A percentile compares a stretch with the other conserved stretches of the same genome.
Conservation (phyloP, 2,113 vertebrate genomes). For the Micromys minutus region DNA sequence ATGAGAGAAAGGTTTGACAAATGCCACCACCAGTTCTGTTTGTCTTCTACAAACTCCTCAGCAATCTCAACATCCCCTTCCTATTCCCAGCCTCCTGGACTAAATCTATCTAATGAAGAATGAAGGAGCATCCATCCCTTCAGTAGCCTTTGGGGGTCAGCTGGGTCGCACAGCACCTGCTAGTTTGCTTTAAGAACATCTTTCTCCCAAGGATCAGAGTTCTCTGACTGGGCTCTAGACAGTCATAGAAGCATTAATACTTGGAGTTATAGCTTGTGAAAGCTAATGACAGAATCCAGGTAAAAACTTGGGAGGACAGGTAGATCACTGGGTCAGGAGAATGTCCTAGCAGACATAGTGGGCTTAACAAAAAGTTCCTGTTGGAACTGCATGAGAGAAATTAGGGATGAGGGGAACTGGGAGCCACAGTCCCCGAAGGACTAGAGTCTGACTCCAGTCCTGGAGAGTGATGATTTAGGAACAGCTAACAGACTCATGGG, state of each 20-base stretch:
- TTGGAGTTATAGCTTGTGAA: background rate
- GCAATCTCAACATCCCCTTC: background rate
- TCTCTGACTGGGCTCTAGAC: background rate
- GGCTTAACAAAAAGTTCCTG: background rate
- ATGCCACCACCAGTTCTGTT: background rate
- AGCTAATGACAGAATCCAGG: background rate
- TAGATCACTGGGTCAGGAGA: background rate
- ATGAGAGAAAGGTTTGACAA: background rate
- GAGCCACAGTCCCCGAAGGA: background rate
- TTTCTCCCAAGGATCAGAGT: background rate
- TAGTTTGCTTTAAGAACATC: background rate
- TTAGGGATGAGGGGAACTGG: background rate
- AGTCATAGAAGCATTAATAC: background rate
- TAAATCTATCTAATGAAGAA: background rate
- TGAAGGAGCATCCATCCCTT: background rate
- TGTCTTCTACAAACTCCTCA: background rate
- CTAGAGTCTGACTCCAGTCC: background rate
- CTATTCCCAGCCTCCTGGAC: background rate
- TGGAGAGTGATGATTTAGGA: background rate
- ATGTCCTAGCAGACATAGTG: background rate
- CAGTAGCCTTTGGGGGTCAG: background rate
- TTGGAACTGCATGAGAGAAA: background rate
- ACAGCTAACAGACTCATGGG: background rate
- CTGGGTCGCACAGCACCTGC: background rate
- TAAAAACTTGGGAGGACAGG: background rate